Evolutionary conservation across 2,888 invertebrate species (phyloP).

Genomic region (Ceriagrion tenellum): DNA sequence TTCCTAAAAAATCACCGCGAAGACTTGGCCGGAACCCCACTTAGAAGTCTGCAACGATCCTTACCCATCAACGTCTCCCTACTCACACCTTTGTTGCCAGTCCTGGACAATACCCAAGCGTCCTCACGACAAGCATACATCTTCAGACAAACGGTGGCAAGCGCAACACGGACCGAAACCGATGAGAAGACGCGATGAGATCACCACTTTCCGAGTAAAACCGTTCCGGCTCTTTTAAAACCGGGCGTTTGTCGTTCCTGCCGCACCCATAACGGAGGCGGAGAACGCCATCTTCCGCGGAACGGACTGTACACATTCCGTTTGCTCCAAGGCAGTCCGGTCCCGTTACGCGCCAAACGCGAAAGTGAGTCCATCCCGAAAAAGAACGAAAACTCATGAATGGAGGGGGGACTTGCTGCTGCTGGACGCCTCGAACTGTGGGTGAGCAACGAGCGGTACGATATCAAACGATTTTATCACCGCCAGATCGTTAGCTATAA

Average conservation of each 20-base stretch:
- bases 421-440: too few species aligned
- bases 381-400: slow-evolving; percentile 21
- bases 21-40: too few species aligned
- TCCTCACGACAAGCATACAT: background rate
- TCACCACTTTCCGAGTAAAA: slow-evolving; percentile 30
- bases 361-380: slow-evolving; percentile 29
- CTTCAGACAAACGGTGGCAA: background rate
- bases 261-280: slow-evolving; percentile 31
- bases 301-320: background rate
- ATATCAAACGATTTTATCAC: background rate
- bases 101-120: background rate
- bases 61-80: background rate
- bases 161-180: background rate
- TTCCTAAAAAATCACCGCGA: too few species aligned
- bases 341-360: slow-evolving; percentile 1
- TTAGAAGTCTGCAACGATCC: too few species aligned
- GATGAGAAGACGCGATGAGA: background rate
- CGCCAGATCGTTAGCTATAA: background rate
- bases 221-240: slow-evolving; percentile 5
- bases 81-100: background rate
- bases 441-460: too few species aligned
- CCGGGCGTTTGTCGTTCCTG: background rate
- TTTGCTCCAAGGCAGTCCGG: slow-evolving; percentile 28
- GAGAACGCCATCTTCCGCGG: background rate
- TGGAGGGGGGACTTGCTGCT: background rate